Base-by-base conservation (phyloP, 2,888 invertebrate genomes). In the Arrhopalites spinosus region DNA sequence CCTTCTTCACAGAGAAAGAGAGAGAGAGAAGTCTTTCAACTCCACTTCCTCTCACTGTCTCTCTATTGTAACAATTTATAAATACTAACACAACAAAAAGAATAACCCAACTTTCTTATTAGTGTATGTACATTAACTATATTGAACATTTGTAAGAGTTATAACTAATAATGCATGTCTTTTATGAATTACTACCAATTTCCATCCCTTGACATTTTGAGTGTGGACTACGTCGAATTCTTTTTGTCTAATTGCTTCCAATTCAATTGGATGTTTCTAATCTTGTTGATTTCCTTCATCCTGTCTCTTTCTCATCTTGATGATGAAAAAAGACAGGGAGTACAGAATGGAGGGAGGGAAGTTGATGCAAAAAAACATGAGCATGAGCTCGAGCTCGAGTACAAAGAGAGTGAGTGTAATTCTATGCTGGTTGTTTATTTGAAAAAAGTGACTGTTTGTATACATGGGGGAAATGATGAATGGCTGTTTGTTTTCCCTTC, bases 391-490 rank as follows among this genome's bases (percentile, higher is more conserved):
- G 67, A 45, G 20, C 15, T 25, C 2, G 36, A 64, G 20, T 45
- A 43, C 3, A 20, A 64, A 15, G 68, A 68, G 43, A 27, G 23
- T 47, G 50, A n/a, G 50, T 68, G 68, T 68, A 68, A 68, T 68
- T 67, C 23, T 67, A 67, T 27, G 45, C 27, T 50, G 27, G 20
- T 7, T 68, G 68, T 68, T 68, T 68, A 68, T 68, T 68, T 68
- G 68, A 50, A 68, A 68, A 36, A 36, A 47, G 68, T 47, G 68
- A 68, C 47, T 68, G 25, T 45, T 68, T 68, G 68, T 68, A 45
- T 68, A 68, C 68, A 68, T 25, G 36, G 50, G 59, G 68, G 30
- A 43, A 68, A 68, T 68, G 68, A 68, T 50, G 68, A 68, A 68
- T 68, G 43, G 68, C n/a, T 68, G 68, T 68, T 68, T 68, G 50